These are phyloP conservation scores for Protaetia brevitarsis DNA, from an alignment of 1,140 invertebrate genomes.

Conservation along the genomic window DNA sequence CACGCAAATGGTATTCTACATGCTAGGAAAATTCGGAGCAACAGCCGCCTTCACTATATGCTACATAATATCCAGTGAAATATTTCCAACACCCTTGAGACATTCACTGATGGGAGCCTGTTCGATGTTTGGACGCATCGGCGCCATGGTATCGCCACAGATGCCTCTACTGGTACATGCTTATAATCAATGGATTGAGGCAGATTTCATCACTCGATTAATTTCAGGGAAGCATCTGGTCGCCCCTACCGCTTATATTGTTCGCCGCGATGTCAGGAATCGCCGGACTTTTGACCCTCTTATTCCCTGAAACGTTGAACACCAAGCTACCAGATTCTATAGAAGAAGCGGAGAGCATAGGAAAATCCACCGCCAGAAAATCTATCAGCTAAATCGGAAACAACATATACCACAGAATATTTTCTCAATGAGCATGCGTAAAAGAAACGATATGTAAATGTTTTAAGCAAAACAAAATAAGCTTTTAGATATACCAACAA, in stretches of 20 bases:
- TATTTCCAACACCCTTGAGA: conserved; percentile 68
- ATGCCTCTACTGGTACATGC: conserved; percentile 61
- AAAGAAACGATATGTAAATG: too few species aligned
- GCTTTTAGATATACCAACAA: too few species aligned
- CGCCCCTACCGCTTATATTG: conserved; percentile 59
- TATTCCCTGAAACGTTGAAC: conserved; percentile 68
- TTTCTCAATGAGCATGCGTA: too few species aligned
- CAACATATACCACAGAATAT: too few species aligned
- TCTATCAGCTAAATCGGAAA: too few species aligned
- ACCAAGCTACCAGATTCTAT: conserved; percentile 67
- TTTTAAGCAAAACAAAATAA: too few species aligned
- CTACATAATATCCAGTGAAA: conserved; percentile 71
- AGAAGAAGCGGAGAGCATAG: conserved; percentile 63
- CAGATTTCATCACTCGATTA: neutral
- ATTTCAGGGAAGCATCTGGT: conserved; percentile 43
- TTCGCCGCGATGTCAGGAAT: conserved; percentile 64
- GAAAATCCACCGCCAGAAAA: too few species aligned
- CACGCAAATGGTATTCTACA: conserved; percentile 54
- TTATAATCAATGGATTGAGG: neutral
- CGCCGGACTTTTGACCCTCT: conserved; percentile 60
- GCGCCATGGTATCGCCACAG: conserved; percentile 71
- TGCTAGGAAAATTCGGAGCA: conserved; percentile 73
- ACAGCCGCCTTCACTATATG: conserved; percentile 68
- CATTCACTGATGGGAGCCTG: conserved; percentile 64
- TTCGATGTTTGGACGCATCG: conserved; percentile 69